phyloP scores from a whole-genome alignment of 2,113 vertebrate genomes.

The Ailuropoda melanoleuca region DNA sequence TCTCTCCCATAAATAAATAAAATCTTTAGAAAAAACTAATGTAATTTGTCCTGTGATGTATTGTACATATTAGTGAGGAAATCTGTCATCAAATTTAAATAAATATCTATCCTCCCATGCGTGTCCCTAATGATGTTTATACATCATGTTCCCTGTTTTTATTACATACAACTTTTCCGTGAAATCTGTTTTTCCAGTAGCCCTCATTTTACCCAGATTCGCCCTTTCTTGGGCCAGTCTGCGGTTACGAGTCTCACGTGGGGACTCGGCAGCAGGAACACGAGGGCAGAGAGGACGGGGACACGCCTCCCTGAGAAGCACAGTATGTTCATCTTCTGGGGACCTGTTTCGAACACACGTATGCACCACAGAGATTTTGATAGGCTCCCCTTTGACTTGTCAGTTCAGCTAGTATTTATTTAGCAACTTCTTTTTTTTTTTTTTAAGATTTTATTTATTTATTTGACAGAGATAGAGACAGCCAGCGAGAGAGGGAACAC shows the following conservation, averaged over 20 bases:
- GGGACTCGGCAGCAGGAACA: background rate
- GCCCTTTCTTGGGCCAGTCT: background rate
- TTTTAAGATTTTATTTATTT: too few species aligned
- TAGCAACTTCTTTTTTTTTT: background rate
- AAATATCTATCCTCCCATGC: background rate
- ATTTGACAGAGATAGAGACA: too few species aligned
- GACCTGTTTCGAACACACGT: background rate
- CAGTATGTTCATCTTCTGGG: background rate
- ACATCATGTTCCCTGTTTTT: background rate
- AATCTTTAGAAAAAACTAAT: background rate
- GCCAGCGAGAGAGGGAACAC: too few species aligned
- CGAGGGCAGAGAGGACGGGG: accelerated
- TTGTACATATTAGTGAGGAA: background rate
- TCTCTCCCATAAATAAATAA: background rate
- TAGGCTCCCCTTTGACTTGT: background rate
- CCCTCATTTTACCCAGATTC: background rate
- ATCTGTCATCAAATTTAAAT: background rate
- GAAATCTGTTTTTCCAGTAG: background rate
- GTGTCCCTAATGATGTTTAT: background rate
- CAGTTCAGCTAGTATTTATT: background rate
- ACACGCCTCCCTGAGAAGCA: background rate
- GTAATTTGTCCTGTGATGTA: background rate
- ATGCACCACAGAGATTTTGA: background rate
- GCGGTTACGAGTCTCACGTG: background rate
- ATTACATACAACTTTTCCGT: background rate